Base-by-base conservation (phyloP, 2,888 invertebrate genomes). In the Drosophila nr. medialis region DNA sequence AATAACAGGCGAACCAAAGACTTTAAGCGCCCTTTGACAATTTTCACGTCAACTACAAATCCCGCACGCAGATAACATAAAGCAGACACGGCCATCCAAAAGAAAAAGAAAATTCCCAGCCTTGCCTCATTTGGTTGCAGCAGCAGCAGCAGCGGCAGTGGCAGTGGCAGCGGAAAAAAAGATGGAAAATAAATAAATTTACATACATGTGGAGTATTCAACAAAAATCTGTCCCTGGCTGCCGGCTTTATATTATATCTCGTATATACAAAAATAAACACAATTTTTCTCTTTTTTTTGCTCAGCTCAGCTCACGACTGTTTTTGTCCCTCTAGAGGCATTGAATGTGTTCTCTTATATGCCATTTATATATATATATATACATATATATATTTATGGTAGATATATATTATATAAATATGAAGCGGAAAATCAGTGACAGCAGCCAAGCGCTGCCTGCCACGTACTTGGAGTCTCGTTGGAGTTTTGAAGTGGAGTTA, bases 341-440 rank as follows among this genome's bases (percentile, higher is more conserved):
- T 75, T 75, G 67, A 32, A 81, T 66, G 64, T 73, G 63, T 49
- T 42, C 29, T 49, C 40, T 50, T 62, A 36, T 74, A 59, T 2
- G 27, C 34, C 53, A n/a, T n/a, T 42, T 51, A 48, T 30, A 34
- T 36, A 36, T n/a, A 60, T n/a, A 55, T 53, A 62, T 30, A 34
- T 64, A 45, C 56, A 49, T 45, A 48, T 62, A 50, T 45, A 32
- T 29, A 32, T 38, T 13, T 55, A 34, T 50, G 13, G 24, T 36
- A 36, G 51, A 36, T 64, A 55, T 64, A 45, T 72, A 32, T 53
- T 77, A 78, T 76, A 77, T 81, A 89, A 89, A 89, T 86, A 84
- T 84, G 89, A 89, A 83, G 87, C 85, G 85, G 83, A 86, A 86
- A 86, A 86, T 86, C 87, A 81, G 85, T 86, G 89, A 89, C 86